These are phyloP conservation scores for Pipistrellus kuhlii DNA, from an alignment of 2,797 vertebrate species.

Conservation along the genomic window DNA sequence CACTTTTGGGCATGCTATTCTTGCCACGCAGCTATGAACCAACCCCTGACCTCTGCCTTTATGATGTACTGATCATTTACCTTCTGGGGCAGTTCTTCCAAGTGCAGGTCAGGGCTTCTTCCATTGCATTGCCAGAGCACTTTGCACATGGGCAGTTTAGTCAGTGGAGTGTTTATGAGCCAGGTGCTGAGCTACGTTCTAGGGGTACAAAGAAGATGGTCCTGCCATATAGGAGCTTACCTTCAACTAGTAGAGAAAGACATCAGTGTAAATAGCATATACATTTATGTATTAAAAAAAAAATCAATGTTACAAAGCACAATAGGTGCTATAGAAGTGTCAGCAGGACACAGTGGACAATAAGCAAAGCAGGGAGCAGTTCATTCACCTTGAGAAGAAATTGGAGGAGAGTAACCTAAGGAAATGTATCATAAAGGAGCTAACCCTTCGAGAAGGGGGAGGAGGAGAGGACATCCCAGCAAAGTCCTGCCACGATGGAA, in stretches of 20 bases:
- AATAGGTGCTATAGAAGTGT: neutral
- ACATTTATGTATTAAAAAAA: neutral
- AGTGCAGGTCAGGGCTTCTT: neutral
- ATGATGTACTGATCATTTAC: neutral
- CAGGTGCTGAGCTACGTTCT: neutral
- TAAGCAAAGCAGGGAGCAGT: neutral
- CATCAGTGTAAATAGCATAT: neutral
- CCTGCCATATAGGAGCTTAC: neutral
- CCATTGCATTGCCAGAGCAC: neutral
- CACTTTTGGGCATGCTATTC: neutral
- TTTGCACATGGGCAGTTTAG: neutral
- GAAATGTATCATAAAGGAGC: neutral
- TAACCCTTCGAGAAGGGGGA: neutral
- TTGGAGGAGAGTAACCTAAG: neutral
- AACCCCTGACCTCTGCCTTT: neutral
- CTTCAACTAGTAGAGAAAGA: conserved; percentile 28
- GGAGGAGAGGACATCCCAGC: neutral
- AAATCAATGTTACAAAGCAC: neutral
- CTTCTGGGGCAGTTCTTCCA: neutral
- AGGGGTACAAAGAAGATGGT: neutral
- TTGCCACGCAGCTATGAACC: neutral
- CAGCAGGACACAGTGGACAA: neutral
- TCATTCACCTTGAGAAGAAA: neutral
- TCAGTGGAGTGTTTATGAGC: neutral
- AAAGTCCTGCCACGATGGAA: neutral